A percentile compares a stretch with the other conserved stretches of the same genome.
phyloP scores from a whole-genome alignment of 2,888 invertebrate genomes.

The Criorhina ranunculi region DNA sequence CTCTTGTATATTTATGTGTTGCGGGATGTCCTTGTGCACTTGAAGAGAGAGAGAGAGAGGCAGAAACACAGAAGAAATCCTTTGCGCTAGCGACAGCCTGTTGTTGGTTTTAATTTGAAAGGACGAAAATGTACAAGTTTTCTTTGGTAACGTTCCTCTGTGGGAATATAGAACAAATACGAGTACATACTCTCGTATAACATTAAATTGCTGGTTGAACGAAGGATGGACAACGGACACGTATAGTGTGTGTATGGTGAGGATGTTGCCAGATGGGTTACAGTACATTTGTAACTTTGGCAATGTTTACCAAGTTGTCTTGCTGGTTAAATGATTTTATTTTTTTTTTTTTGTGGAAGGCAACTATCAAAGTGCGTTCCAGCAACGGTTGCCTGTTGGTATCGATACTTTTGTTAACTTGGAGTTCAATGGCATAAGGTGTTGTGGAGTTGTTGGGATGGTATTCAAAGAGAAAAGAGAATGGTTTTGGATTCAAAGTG shows the following conservation, averaged over 20 bases:
- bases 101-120: slow-evolving; percentile 74
- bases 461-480: too few species aligned
- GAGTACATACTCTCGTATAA: slow-evolving; percentile 43
- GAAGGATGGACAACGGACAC: background rate
- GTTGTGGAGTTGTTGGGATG: too few species aligned
- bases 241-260: slow-evolving; percentile 1
- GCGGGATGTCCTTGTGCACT: slow-evolving; percentile 34
- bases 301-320: slow-evolving; percentile 28
- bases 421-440: background rate
- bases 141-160: slow-evolving; percentile 26
- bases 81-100: slow-evolving; percentile 60
- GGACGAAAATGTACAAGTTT: slow-evolving; percentile 60
- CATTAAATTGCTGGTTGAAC: slow-evolving; percentile 21
- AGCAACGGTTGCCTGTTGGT: background rate
- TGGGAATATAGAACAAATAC: background rate
- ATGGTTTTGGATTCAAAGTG: too few species aligned
- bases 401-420: background rate
- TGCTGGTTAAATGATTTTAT: background rate
- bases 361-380: background rate
- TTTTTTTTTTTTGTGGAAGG: background rate
- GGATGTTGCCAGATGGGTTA: slow-evolving; percentile 65
- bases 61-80: slow-evolving; percentile 26
- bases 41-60: slow-evolving; percentile 30
- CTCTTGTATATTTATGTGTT: slow-evolving; percentile 54
- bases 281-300: slow-evolving; percentile 37